A percentile compares a stretch with the other conserved stretches of the same genome.
These are phyloP conservation scores for Callyntrura sp. DNA, from an alignment of 2,888 invertebrate species.

Conservation along the genomic window DNA sequence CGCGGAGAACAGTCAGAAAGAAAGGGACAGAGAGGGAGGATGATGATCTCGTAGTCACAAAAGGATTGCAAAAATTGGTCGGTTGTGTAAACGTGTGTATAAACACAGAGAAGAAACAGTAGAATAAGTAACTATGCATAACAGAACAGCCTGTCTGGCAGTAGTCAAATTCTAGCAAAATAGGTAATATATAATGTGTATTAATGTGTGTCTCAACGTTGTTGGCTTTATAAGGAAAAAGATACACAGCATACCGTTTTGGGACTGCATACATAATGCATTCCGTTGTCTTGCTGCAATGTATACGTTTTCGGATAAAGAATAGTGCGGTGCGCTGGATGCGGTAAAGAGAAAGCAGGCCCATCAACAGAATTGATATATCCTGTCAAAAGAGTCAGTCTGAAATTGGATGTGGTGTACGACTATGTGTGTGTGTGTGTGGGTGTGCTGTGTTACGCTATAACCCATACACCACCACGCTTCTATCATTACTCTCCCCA, in stretches of 20 bases:
- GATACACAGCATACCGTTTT: constrained; percentile 21
- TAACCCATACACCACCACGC: neutral
- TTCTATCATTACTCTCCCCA: constrained; percentile 13
- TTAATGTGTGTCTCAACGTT: neutral
- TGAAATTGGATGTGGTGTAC: constrained; percentile 64
- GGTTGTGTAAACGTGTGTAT: neutral
- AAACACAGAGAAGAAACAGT: too few species aligned
- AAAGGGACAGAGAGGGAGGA: neutral
- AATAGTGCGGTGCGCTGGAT: neutral
- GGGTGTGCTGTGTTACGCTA: neutral
- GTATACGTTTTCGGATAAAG: neutral
- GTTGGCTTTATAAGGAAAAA: neutral
- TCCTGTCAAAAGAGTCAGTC: constrained; percentile 66
- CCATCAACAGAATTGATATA: constrained; percentile 67
- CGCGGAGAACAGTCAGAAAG: neutral
- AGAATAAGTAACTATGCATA: too few species aligned
- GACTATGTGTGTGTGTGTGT: neutral
- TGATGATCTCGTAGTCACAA: neutral
- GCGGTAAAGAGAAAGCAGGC: constrained; percentile 39
- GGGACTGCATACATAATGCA: constrained; percentile 60
- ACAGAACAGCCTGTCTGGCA: too few species aligned
- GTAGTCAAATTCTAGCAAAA: too few species aligned
- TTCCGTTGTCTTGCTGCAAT: constrained; percentile 37
- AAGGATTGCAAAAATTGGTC: constrained; percentile 62
- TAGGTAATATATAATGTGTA: too few species aligned